A percentile compares a stretch with the other conserved stretches of the same genome.
Evolutionary conservation across 2,797 vertebrate genomes (phyloP).

Genomic region (Babyrousa celebensis): DNA sequence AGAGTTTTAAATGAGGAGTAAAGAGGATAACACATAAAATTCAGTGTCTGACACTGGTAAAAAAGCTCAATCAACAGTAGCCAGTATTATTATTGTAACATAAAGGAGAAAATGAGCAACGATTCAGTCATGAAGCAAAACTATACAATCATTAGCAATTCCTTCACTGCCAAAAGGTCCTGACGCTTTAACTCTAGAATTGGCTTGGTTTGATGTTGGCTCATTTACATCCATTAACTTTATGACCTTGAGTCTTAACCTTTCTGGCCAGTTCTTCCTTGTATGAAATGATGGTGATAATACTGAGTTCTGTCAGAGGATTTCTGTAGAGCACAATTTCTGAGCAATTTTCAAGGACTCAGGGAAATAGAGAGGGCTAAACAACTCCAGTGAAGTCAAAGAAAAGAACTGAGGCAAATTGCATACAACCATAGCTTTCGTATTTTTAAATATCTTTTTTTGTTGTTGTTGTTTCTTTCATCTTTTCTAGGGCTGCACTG

Average conservation of each 20-base stretch:
- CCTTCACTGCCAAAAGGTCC: not conserved
- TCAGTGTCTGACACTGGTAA: not conserved
- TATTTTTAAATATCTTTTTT: not conserved
- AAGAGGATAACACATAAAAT: not conserved
- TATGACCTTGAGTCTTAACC: constrained; percentile 30
- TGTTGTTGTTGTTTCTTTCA: no score
- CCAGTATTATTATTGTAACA: not conserved
- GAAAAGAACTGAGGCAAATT: not conserved
- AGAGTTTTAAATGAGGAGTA: constrained; percentile 34
- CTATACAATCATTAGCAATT: not conserved
- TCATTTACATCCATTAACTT: constrained; percentile 27
- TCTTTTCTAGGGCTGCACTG: no score
- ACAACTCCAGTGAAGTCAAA: not conserved
- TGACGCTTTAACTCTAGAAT: not conserved
- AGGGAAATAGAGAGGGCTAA: not conserved
- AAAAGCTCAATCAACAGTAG: not conserved
- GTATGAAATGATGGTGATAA: not conserved
- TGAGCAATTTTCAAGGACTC: not conserved
- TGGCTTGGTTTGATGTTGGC: not conserved
- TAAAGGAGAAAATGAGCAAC: not conserved
- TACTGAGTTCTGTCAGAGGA: not conserved
- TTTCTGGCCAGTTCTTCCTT: not conserved
- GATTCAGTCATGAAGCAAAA: not conserved
- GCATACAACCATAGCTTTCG: not conserved
- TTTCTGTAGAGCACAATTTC: not conserved